A percentile compares a stretch with the other conserved stretches of the same genome.
Conservation (phyloP, 2,888 invertebrate species). For the Andrena chrysosceles region DNA sequence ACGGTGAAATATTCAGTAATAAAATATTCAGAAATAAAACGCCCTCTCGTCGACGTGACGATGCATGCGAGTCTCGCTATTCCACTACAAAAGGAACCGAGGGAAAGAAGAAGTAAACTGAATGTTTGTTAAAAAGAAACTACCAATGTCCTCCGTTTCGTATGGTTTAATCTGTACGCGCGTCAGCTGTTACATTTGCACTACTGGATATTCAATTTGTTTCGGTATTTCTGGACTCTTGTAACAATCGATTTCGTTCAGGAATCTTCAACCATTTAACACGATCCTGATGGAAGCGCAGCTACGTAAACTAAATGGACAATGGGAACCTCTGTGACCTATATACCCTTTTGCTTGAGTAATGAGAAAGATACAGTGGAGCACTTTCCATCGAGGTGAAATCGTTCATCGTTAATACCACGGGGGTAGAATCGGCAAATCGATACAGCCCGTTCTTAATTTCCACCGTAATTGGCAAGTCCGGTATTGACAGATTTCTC, state of each 20-base stretch:
- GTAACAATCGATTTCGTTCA: constrained; percentile 36
- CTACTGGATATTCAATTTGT: constrained; percentile 41
- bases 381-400: constrained; percentile 44
- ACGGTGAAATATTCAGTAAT: constrained; percentile 37
- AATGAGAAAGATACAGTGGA: constrained; percentile 53
- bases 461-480: constrained; percentile 25
- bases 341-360: constrained; percentile 58
- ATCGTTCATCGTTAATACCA: constrained; percentile 32
- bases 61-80: constrained; percentile 9
- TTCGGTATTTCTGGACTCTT: constrained; percentile 17
- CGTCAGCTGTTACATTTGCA: not conserved
- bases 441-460: constrained; percentile 40
- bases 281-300: constrained; percentile 23
- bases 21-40: not conserved
- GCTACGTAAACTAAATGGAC: constrained; percentile 49
- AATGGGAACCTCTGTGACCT: constrained; percentile 56
- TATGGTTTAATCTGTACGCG: constrained; percentile 6
- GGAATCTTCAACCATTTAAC: constrained; percentile 53
- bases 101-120: not conserved
- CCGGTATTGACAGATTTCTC: constrained; percentile 21
- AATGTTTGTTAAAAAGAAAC: not conserved
- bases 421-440: constrained; percentile 23
- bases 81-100: constrained; percentile 10
- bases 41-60: constrained; percentile 1
- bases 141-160: not conserved